Percentiles rank a stretch among this genome's conserved stretches.
These are phyloP conservation scores for Tachuris rubrigastra DNA, from an alignment of 2,113 vertebrate genomes.

Conservation along the genomic window DNA sequence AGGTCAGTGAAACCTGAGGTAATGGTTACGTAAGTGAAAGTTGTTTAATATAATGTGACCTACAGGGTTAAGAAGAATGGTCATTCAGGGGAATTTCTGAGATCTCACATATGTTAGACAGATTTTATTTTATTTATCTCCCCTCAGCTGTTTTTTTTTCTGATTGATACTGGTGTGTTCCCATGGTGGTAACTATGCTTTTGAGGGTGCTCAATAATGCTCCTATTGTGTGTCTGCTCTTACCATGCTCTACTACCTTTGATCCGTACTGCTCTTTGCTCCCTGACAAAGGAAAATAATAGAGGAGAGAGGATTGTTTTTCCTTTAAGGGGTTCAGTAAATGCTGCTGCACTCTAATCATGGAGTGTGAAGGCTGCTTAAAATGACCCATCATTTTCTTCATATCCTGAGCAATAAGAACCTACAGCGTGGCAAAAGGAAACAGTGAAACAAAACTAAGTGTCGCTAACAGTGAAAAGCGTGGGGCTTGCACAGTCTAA, in stretches of 20 bases:
- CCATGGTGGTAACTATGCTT: neutral
- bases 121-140: neutral
- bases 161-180: neutral
- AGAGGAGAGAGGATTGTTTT: neutral
- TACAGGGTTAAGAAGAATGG: neutral
- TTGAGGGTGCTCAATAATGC: neutral
- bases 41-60: neutral
- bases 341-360: neutral
- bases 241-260: neutral
- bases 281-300: neutral
- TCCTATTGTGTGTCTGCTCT: neutral
- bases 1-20: constrained; percentile 36
- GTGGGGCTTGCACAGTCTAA: neutral
- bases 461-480: neutral
- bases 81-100: neutral
- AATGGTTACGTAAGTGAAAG: constrained; percentile 23
- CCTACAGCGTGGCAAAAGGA: neutral
- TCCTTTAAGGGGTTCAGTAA: neutral
- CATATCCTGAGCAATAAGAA: neutral
- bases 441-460: neutral
- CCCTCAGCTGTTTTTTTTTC: neutral
- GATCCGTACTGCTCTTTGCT: neutral
- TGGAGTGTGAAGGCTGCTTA: neutral
- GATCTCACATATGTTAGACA: neutral
- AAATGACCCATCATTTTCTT: neutral